Base-by-base conservation (phyloP, 2,113 vertebrate genomes). In the Cynocephalus volans region DNA sequence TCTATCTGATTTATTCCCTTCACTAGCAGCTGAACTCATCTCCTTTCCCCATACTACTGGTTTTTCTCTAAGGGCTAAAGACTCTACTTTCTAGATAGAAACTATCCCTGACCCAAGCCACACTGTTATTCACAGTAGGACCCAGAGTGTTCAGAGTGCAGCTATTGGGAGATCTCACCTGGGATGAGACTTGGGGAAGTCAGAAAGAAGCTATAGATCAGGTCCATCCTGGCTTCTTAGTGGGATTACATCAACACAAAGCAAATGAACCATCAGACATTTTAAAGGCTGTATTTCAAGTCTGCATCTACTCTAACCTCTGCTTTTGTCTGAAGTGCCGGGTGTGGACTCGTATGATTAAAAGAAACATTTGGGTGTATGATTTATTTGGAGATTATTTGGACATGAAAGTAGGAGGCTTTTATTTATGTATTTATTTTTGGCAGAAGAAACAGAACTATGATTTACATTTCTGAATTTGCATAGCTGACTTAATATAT, bases 371-470 rank as follows among this genome's bases (percentile, higher is more conserved):
- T 21, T 72, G 50, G 23, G 54, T 48, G 8, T 45, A 52, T 92
- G 33, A 80, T 86, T 90, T 95, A 96, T 6, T 73, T 65, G 36
- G 33, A 90, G 52, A 88, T 64, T 56, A 88, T 80, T 36, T 94
- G 62, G 45, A 96, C 76, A 50, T 21, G 45, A 90, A 95, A 88
- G 45, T 73, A 85, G 83, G 26, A 79, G 28, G 50, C 52, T 90
- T 95, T 95, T 84, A 82, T 50, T 89, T 73, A 88, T 45, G 12
- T 88, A 81, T 81, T 92, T 84, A 93, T n/a, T 88, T 92, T 73
- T 81, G 84, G 87, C 77, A 92, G 23, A 83, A 45, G 69, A 33
- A 94, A 65, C 5, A 92, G 19, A 97, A 21, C n/a, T 17, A 48
- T 90, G 48, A 92, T 72, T 92, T 94, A 72, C 26, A 73, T n/a